Percentiles rank a stretch among this genome's conserved stretches.
phyloP scores from a whole-genome alignment of 2,888 invertebrate genomes.

The Pyrochroa serraticornis region DNA sequence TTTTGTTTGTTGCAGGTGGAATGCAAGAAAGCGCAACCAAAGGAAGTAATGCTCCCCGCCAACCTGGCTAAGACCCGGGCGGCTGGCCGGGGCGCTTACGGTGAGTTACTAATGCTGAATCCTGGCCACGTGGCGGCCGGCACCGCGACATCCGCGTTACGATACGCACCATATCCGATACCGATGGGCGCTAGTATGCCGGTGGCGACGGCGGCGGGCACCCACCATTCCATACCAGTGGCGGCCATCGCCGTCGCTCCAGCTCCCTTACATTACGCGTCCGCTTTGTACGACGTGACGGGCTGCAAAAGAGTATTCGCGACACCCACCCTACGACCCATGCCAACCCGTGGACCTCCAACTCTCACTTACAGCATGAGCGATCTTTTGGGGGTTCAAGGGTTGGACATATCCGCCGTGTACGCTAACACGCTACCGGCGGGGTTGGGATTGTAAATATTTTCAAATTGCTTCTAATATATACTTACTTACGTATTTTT shows the following conservation, averaged over 20 bases:
- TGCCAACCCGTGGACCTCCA: constrained; percentile 62
- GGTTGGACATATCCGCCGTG: constrained; percentile 71
- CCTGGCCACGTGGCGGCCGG: constrained; percentile 59
- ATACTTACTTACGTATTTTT: neutral
- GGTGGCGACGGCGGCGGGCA: constrained; percentile 39
- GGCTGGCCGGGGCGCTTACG: constrained; percentile 94
- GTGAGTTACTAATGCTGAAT: constrained; percentile 93
- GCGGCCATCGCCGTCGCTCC: constrained; percentile 54
- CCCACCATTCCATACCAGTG: constrained; percentile 48
- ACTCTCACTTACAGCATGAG: constrained; percentile 71
- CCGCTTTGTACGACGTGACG: constrained; percentile 60
- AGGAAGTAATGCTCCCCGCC: constrained; percentile 99
- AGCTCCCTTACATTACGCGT: constrained; percentile 55
- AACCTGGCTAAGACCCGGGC: constrained; percentile 95
- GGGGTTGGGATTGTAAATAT: constrained; percentile 71
- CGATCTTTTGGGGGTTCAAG: constrained; percentile 74
- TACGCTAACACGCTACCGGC: constrained; percentile 74
- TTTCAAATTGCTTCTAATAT: neutral
- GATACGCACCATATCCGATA: constrained; percentile 67
- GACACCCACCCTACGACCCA: constrained; percentile 51
- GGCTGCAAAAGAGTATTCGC: constrained; percentile 64
- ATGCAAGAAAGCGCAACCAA: constrained; percentile 99
- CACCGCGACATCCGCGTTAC: constrained; percentile 64
- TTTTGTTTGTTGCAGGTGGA: constrained; percentile 79
- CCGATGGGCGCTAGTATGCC: constrained; percentile 46